Evolutionary conservation across 1,140 invertebrate species (phyloP), one percentile per base, ranked within the genome.

Genomic region (Lepidurus packardi): DNA sequence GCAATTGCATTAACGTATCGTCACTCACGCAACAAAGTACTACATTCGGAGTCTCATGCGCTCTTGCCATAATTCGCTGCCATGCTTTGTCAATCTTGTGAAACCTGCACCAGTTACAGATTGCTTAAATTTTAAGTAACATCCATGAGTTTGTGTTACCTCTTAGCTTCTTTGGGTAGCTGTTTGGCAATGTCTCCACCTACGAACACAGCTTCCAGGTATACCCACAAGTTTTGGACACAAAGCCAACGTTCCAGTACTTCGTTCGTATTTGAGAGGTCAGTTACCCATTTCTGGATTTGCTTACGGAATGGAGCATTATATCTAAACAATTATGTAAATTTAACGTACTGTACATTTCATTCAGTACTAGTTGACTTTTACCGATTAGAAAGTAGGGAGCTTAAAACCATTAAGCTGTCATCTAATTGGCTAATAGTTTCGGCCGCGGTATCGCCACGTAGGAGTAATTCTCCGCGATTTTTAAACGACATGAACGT

Each of bases 181-280:
- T 98, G 97, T 84, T 98, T 98, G 11, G 97, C 96, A 82, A 98
- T 98, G 82, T 99, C 97, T 79, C 97, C 96, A 16, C 96, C 96
- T 0, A 99, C 96, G 85, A 99, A 98, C 2, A 99, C 97, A 1
- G 96, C 97, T 84, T 99, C 97, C 10, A 99, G 85, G 81, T 89
- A 89, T 0, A 98, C 96, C 97, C 97, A 98, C 90, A 98, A 93
- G 84, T 98, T 98, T 86, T 98, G 97, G 0, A 98, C 96, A 2
- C 96, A 88, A 24, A 99, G 87, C 97, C 97, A 98, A 78, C 95
- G 89, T 86, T 98, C 96, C 73, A 98, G 87, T 81, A 98, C 96
- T 85, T 99, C 97, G 84, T 97, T 97, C 0, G 96, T 98, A 82
- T 96, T 98, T 16, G 95, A 95, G 73, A 99, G 85, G 85, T 98